Evolutionary conservation across 2,888 invertebrate genomes (phyloP), one percentile per base, ranked within the genome.

Genomic region (Blomia tropicalis): DNA sequence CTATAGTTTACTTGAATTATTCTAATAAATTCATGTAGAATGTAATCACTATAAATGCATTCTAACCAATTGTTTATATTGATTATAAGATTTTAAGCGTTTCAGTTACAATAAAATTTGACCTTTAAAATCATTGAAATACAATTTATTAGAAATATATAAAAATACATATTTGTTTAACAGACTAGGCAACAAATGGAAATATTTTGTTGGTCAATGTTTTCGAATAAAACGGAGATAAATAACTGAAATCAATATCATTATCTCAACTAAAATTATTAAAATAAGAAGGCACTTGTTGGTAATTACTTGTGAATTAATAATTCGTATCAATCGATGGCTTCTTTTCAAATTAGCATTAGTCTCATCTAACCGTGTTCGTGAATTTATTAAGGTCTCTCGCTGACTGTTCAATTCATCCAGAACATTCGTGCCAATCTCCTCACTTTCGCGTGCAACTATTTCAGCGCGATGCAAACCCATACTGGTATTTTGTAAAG

Each of bases 391-490:
- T 2, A 89, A 73, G 0, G 83, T 78, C 71, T 88, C 87, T 62
- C 87, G 75, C 73, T 88, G 88, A 64, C 79, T 80, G 1, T 81
- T 81, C 41, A 89, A 75, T 69, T 88, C 87, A 0, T 80, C 79
- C 5, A 88, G 78, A 1, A 87, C 84, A 71, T 82, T 83, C 1
- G 81, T 80, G 4, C 86, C 87, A 66, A 87, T 80, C 70, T 80
- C 79, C 74, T 88, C 88, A 0, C 85, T 86, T 75, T 89, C 87
- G 2, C 82, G 78, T 0, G 87, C 84, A 53, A 85, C 79, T 70
- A 80, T 81, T 67, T 83, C 82, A 0, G 85, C 83, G 61, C 85
- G 77, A 1, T 79, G 79, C 27, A 76, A 69, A 63, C 73, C 72
- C 17, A 72, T 71, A 17, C 72, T 69, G 2, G 74, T 68, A 54